Evolutionary conservation across 2,888 invertebrate species (phyloP).

Genomic region (Chaetoderma sp.): DNA sequence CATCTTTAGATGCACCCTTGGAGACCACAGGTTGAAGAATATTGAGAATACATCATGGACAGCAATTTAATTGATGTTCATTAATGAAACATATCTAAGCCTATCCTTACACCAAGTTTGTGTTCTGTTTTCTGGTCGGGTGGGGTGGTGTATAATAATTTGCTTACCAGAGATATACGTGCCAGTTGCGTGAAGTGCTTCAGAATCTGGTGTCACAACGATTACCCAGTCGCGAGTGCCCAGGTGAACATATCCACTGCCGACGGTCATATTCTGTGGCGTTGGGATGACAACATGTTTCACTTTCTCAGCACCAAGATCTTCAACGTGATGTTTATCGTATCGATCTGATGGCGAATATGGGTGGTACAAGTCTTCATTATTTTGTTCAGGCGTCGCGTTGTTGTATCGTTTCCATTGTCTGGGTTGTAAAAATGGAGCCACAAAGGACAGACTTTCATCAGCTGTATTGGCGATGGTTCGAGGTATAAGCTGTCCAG

Average conservation of each 20-base stretch:
- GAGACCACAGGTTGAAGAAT: too few relatives aligned
- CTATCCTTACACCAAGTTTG: too few relatives aligned
- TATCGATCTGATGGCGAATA: not conserved
- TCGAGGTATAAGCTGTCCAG: conserved; percentile 35
- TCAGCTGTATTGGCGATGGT: conserved; percentile 51
- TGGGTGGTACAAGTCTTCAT: not conserved
- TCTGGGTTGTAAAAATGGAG: conserved; percentile 47
- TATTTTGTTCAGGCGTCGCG: not conserved
- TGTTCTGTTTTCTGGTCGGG: too few relatives aligned
- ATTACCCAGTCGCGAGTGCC: conserved; percentile 7
- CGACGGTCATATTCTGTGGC: not conserved
- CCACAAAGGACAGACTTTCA: conserved; percentile 51
- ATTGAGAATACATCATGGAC: too few relatives aligned
- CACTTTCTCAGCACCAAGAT: not conserved
- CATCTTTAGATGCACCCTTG: too few relatives aligned
- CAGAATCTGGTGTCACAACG: not conserved
- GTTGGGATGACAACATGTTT: not conserved
- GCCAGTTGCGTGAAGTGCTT: not conserved
- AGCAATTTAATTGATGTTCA: too few relatives aligned
- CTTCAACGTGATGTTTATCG: not conserved
- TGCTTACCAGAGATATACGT: not conserved
- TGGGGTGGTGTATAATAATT: too few relatives aligned
- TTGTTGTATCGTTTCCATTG: conserved; percentile 19
- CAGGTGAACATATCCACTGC: not conserved
- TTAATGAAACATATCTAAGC: too few relatives aligned